Evolutionary conservation across 2,797 vertebrate species (phyloP), one percentile per base, ranked within the genome.

Genomic region (Sebastes oblongus): DNA sequence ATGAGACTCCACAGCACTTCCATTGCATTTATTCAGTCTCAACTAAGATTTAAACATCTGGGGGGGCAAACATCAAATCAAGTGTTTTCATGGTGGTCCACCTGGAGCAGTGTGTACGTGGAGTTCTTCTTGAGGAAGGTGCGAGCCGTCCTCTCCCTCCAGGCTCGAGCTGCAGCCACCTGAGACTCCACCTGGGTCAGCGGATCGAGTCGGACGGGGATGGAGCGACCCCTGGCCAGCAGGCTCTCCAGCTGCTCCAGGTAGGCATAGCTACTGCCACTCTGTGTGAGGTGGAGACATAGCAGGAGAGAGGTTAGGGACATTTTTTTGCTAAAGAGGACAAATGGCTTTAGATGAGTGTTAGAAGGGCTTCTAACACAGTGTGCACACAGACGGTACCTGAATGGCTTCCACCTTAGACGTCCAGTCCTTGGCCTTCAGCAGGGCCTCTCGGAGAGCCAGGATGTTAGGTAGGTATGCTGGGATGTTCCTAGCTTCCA

Each of bases 111-210:
- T 0, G 95, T 98, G 84, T 99, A 97, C 13, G 97, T 99, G 6
- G 98, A 99, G 93, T 99, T 99, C 92, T 99, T 99, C 92, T 99
- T 99, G 50, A 99, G 96, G 87, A 99, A 99, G 59, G 98, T 99
- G 80, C 98, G 96, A 1, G 93, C 98, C 0, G 98, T 99, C 77
- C 98, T 96, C 82, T 99, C 98, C 81, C 98, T 97, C 98, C 98
- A 99, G 8, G 97, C 96, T 9, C 98, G 95, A 0, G 98, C 98
- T 1, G 98, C 96, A 2, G 97, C 96, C 56, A 99, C 98, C 91
- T 99, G 98, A 1, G 98, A 98, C 86, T 99, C 98, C 84, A 99
- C 96, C 89, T 99, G 98, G 0, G 96, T 96, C 78, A 99, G 93
- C 0, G 97, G 96, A 22, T 99, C 98, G 0, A 99, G 96, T 5